Conservation (phyloP, 2,888 invertebrate species). For the Agonopterix arenella region DNA sequence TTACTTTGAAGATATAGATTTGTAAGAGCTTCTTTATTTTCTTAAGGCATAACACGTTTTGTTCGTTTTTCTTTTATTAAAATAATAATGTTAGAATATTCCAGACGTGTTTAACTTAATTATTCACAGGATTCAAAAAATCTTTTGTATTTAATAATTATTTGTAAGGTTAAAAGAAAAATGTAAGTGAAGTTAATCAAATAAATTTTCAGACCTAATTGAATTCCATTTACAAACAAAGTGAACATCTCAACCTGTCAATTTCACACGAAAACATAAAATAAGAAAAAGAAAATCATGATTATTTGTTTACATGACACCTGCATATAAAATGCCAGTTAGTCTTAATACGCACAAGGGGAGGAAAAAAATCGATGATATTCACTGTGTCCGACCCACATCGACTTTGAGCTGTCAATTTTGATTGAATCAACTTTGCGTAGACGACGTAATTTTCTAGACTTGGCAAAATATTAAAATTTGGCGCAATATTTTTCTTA, state of each 20-base stretch:
- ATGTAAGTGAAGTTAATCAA: too few species aligned
- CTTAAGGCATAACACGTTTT: too few species aligned
- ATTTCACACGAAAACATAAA: not conserved
- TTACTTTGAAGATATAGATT: slow-evolving; percentile 41
- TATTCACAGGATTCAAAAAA: too few species aligned
- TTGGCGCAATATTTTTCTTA: too few species aligned
- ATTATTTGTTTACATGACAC: slow-evolving; percentile 5
- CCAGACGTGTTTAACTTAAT: too few species aligned
- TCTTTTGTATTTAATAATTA: too few species aligned
- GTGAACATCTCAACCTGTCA: not conserved
- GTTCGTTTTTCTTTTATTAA: too few species aligned
- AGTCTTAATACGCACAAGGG: slow-evolving; percentile 33
- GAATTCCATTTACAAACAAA: too few species aligned
- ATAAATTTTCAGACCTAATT: not conserved
- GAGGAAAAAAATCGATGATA: slow-evolving; percentile 65
- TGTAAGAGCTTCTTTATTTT: slow-evolving; percentile 3
- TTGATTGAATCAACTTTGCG: slow-evolving; percentile 67
- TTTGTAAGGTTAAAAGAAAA: too few species aligned
- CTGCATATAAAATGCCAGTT: slow-evolving; percentile 24
- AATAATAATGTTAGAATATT: too few species aligned
- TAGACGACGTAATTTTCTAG: too few species aligned
- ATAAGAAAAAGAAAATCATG: not conserved
- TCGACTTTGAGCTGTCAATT: slow-evolving; percentile 72
- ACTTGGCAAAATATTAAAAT: too few species aligned
- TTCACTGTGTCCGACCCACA: slow-evolving; percentile 65